A percentile compares a stretch with the other conserved stretches of the same genome.
Evolutionary conservation across 2,797 vertebrate genomes (phyloP).

Genomic region (Apogon talboti): DNA sequence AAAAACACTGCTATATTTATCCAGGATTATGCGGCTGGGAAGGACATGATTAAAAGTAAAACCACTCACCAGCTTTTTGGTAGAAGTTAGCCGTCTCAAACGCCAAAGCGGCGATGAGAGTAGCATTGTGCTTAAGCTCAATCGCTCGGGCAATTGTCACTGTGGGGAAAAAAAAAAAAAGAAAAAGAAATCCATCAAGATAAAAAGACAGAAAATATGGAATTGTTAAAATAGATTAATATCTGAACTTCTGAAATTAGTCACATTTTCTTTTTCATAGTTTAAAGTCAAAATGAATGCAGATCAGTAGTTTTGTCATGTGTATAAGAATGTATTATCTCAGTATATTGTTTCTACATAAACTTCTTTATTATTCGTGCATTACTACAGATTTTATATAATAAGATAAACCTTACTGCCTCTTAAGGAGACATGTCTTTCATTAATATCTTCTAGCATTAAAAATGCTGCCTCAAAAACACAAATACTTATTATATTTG

Average conservation of each 20-base stretch:
- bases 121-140: conserved; percentile 94
- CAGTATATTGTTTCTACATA: not conserved
- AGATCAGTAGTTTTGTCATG: too few relatives aligned
- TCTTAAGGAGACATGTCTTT: not conserved
- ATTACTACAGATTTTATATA: not conserved
- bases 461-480: too few relatives aligned
- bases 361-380: not conserved
- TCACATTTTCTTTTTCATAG: too few relatives aligned
- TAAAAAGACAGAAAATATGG: not conserved
- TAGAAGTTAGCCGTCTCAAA: conserved; percentile 98
- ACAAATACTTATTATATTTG: not conserved
- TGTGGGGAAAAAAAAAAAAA: conserved; percentile 57
- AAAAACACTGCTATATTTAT: not conserved
- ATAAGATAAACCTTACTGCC: not conserved
- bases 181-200: not conserved
- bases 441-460: not conserved
- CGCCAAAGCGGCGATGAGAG: conserved; percentile 93
- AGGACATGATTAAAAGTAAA: not conserved
- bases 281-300: not conserved
- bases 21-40: not conserved
- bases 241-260: too few relatives aligned
- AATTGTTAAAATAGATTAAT: not conserved
- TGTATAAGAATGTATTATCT: too few relatives aligned
- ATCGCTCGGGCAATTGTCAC: conserved; percentile 98
- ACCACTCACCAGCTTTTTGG: conserved; percentile 91